Evolutionary conservation across 2,113 vertebrate species (phyloP).

Genomic region (Poeciliopsis retropinna): DNA sequence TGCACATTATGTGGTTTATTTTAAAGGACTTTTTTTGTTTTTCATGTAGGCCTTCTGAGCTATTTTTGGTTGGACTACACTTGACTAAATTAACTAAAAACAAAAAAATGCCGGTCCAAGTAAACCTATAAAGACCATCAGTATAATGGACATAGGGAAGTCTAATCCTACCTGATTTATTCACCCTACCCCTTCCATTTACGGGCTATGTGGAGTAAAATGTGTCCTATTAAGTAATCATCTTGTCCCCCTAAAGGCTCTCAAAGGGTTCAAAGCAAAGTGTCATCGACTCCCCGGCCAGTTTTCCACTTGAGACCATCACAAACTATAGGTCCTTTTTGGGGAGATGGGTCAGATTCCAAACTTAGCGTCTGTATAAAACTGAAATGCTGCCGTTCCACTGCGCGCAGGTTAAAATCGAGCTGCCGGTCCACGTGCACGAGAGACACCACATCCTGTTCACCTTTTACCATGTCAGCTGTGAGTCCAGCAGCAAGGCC

Average conservation of each 20-base stretch:
- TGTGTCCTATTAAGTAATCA: neutral
- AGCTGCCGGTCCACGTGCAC: constrained; percentile 95
- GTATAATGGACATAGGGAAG: neutral
- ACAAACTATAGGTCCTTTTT: neutral
- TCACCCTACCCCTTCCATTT: neutral
- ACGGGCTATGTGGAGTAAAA: neutral
- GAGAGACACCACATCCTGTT: constrained; percentile 97
- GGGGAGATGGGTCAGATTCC: neutral
- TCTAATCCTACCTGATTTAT: neutral
- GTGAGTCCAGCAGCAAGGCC: constrained; percentile 93
- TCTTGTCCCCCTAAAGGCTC: neutral
- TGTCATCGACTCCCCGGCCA: neutral
- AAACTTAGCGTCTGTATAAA: neutral
- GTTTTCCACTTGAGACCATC: neutral
- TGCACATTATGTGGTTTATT: too few species aligned
- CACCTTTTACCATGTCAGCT: constrained; percentile 97
- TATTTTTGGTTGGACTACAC: neutral
- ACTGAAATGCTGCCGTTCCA: neutral
- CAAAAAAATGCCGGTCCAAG: too few species aligned
- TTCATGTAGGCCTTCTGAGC: neutral
- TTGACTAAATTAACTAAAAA: too few species aligned
- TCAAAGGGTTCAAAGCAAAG: neutral
- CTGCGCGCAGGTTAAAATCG: constrained; percentile 90
- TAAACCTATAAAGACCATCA: too few species aligned
- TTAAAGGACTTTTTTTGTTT: too few species aligned